Evolutionary conservation across 2,888 invertebrate genomes (phyloP), one percentile per base, ranked within the genome.

Genomic region (Uropetala carovei): DNA sequence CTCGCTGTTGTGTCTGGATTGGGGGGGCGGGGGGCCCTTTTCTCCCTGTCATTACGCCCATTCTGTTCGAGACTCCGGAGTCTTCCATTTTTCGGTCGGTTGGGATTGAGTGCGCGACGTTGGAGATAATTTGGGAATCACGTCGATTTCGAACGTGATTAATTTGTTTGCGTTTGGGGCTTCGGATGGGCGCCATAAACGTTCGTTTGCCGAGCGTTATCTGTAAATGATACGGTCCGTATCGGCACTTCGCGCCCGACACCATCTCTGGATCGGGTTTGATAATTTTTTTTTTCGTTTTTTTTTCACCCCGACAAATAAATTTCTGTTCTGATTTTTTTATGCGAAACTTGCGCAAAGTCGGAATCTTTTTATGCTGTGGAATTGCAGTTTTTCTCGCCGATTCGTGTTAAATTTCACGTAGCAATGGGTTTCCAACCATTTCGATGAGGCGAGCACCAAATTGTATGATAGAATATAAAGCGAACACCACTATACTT

Each of bases 1-100:
- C 64, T 60, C 89, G n/a, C 14, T 89, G 64, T 89, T 75, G 75
- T 75, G 75, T 22, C 75, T n/a, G n/a, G n/a, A n/a, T n/a, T n/a
- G n/a, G n/a, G n/a, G n/a, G n/a, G n/a, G n/a, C n/a, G n/a, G 75
- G 13, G 75, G 22, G 75, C 13, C 22, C 59, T 43, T 4, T 14
- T 30, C 59, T 8, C 56, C 43, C n/a, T 16, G 86, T n/a, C 60
- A 22, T 60, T 60, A 75, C 75, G 9, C 75, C 75, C 75, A 75
- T 75, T 75, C 75, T 22, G 43, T 75, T 75, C 75, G 75, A 68
- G 18, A 68, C 22, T 68, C 68, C 18, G 27, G 75, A 9, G 75
- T 13, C n/a, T n/a, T n/a, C 13, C 75, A 13, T 75, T 75, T 13
- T 27, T 75, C 75, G 22, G 75, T 2, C 2, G 43, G 43, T 43